Evolutionary conservation across 1,140 invertebrate genomes (phyloP).

Genomic region (Hestina assimilis): DNA sequence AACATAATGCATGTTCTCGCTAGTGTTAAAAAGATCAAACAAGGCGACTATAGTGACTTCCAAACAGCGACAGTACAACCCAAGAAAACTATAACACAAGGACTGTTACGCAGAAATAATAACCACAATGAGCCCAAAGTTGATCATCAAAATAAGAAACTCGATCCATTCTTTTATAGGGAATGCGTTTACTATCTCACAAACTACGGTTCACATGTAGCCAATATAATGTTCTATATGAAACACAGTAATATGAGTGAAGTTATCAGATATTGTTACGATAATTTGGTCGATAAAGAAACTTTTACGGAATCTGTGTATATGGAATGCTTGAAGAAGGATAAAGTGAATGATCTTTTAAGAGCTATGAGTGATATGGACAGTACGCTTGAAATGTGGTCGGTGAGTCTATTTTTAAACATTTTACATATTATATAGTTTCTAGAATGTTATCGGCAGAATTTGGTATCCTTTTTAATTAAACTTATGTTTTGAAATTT

Average conservation of each 20-base stretch:
- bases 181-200: conserved; percentile 86
- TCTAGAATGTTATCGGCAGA: no score
- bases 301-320: conserved; percentile 85
- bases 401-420: conserved; percentile 72
- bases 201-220: conserved; percentile 83
- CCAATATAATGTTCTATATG: conserved; percentile 85
- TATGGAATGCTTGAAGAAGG: conserved; percentile 81
- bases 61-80: conserved; percentile 55
- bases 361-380: conserved; percentile 81
- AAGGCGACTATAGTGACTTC: conserved; percentile 77
- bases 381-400: conserved; percentile 81
- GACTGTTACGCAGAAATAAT: conserved; percentile 53
- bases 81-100: conserved; percentile 49
- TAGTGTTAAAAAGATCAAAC: conserved; percentile 77
- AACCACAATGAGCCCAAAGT: conserved; percentile 54
- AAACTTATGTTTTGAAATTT: no score
- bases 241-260: conserved; percentile 81
- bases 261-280: conserved; percentile 81
- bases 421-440: conserved; percentile 10
- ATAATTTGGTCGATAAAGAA: conserved; percentile 82
- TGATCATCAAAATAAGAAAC: conserved; percentile 54
- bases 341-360: conserved; percentile 80
- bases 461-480: no score
- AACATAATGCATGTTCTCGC: conserved; percentile 80
- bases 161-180: conserved; percentile 81